Evolutionary conservation across 2,113 vertebrate species (phyloP).

Genomic region (Sterna hirundo): DNA sequence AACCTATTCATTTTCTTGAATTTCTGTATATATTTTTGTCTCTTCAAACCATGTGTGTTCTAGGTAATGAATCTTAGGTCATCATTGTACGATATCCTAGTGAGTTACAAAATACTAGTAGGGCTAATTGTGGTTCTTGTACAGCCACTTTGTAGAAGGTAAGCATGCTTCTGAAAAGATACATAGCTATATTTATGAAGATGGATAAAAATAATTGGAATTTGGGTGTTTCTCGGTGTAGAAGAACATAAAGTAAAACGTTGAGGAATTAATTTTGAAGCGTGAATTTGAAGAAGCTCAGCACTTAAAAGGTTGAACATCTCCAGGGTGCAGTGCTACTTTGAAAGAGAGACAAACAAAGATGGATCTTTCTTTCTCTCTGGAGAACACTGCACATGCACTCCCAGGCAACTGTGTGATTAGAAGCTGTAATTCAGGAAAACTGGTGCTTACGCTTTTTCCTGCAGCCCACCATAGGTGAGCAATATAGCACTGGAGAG

Average conservation of each 20-base stretch:
- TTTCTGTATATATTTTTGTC: background rate
- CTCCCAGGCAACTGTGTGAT: background rate
- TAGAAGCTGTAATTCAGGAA: background rate
- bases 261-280: background rate
- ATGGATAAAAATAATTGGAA: background rate
- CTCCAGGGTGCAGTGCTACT: background rate
- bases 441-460: rapidly evolving
- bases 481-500: background rate
- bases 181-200: background rate
- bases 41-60: background rate
- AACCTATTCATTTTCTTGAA: background rate
- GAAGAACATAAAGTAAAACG: background rate
- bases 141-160: background rate
- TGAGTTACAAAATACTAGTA: background rate
- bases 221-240: background rate
- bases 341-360: background rate
- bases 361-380: background rate
- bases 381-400: rapidly evolving
- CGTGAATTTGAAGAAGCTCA: background rate
- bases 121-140: background rate
- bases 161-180: background rate
- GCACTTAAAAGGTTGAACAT: background rate
- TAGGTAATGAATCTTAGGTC: background rate
- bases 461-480: background rate
- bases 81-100: background rate